Evolutionary conservation across 2,797 vertebrate species (phyloP).

Genomic region (Rhinoraja longicauda): DNA sequence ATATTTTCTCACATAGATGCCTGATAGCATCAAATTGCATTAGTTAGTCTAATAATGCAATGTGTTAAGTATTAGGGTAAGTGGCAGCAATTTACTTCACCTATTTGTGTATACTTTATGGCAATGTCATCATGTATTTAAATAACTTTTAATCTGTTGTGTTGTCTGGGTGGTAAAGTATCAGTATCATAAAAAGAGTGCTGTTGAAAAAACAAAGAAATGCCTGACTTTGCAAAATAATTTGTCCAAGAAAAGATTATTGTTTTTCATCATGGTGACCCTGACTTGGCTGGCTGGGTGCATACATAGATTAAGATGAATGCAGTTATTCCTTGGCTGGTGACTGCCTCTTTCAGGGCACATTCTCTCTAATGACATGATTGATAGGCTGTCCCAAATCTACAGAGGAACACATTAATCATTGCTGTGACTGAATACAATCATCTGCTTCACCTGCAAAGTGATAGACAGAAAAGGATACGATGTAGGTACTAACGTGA

Average conservation of each 20-base stretch:
- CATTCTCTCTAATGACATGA: conserved; percentile 99
- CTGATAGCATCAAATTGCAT: neutral
- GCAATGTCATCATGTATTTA: conserved; percentile 89
- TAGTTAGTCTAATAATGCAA: neutral
- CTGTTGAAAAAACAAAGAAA: conserved; percentile 66
- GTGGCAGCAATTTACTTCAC: conserved; percentile 60
- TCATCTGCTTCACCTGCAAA: conserved; percentile 99
- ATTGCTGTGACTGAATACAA: conserved; percentile 96
- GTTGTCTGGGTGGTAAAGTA: conserved; percentile 83
- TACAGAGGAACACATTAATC: conserved; percentile 99
- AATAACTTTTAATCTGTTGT: conserved; percentile 89
- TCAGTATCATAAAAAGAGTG: conserved; percentile 70
- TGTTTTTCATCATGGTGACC: conserved; percentile 99
- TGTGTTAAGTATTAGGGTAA: conserved; percentile 51
- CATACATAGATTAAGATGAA: conserved; percentile 99
- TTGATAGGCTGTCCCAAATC: conserved; percentile 99
- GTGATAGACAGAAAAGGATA: conserved; percentile 97
- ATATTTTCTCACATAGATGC: neutral
- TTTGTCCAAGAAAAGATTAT: conserved; percentile 99
- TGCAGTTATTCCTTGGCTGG: conserved; percentile 99
- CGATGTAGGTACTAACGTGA: conserved; percentile 79
- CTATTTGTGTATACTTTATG: conserved; percentile 63
- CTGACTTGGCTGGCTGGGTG: conserved; percentile 96
- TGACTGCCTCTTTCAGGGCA: conserved; percentile 98
- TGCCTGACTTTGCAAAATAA: conserved; percentile 93